A percentile compares a stretch with the other conserved stretches of the same genome.
Conservation (phyloP, 2,888 invertebrate species). For the Amphipoea oculea region DNA sequence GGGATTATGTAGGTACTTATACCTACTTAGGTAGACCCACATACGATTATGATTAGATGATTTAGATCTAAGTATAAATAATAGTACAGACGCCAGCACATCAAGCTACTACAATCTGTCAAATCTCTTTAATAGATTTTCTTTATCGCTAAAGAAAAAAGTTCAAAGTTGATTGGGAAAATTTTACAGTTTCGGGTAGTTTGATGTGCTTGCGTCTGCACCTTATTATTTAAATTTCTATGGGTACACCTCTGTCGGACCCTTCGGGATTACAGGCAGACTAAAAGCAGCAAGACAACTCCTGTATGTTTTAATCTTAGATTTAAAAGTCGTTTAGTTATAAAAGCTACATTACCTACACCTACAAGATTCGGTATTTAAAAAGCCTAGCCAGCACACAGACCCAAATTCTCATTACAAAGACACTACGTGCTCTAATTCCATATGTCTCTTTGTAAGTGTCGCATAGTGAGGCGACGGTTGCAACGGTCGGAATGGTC, state of each 20-base stretch:
- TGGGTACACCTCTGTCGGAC: no score
- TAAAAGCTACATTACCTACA: not conserved
- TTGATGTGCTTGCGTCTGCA: no score
- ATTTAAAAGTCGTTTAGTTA: not conserved
- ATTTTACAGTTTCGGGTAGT: no score
- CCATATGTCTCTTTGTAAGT: constrained; percentile 26
- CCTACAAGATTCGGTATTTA: not conserved
- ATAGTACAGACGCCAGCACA: no score
- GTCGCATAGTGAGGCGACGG: constrained; percentile 20
- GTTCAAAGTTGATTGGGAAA: no score
- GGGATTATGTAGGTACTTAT: no score
- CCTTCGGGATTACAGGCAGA: no score
- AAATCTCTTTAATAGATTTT: no score
- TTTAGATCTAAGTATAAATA: not conserved
- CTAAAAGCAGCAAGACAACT: not conserved
- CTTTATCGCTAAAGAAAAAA: no score
- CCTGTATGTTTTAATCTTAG: not conserved
- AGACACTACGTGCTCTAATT: constrained; percentile 11
- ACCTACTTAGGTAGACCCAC: no score
- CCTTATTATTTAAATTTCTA: not conserved
- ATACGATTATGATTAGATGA: not conserved
- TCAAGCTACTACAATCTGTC: no score
- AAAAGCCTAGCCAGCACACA: not conserved
- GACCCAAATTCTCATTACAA: constrained; percentile 13
- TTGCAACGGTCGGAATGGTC: constrained; percentile 14